Evolutionary conservation across 2,113 vertebrate genomes (phyloP).

Genomic region (Lathamus discolor): DNA sequence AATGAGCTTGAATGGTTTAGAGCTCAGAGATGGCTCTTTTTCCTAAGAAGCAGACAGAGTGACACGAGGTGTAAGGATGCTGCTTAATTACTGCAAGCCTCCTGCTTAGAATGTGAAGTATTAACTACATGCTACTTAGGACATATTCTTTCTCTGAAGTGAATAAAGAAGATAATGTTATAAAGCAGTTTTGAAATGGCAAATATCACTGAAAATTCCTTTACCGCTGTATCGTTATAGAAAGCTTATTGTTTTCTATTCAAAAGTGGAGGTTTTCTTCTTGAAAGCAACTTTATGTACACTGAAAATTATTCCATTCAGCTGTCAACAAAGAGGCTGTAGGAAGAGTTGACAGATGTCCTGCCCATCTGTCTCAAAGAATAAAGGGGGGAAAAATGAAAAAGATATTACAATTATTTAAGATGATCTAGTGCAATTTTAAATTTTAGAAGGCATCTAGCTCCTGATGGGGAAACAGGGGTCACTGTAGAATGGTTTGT

Average conservation of each 20-base stretch:
- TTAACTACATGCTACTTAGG: background rate
- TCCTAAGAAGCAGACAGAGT: background rate
- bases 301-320: background rate
- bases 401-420: background rate
- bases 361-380: slow-evolving; percentile 21
- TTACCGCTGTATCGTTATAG: background rate
- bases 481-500: background rate
- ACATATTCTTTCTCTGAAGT: background rate
- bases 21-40: background rate
- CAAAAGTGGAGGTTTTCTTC: background rate
- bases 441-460: background rate
- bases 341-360: slow-evolving; percentile 24
- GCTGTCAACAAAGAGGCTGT: background rate
- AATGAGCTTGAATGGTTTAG: background rate
- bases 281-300: background rate
- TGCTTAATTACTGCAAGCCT: background rate
- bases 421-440: background rate
- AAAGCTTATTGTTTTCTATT: background rate
- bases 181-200: background rate
- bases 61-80: background rate
- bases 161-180: background rate
- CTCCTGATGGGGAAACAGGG: background rate
- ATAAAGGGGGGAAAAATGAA: background rate
- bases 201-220: background rate
- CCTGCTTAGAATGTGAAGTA: background rate